Evolutionary conservation across 1,140 invertebrate genomes (phyloP).

Genomic region (Cotesia typhae): DNA sequence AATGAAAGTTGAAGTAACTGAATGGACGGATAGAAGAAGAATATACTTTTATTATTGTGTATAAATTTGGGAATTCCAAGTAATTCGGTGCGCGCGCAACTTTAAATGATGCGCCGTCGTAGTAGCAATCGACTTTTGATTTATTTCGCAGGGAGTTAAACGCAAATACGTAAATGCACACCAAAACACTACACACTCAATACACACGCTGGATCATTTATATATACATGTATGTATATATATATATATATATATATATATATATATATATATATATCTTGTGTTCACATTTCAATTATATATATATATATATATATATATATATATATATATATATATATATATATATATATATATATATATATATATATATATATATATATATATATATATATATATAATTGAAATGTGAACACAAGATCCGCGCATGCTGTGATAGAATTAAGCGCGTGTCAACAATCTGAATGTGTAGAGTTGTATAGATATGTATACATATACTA

Average conservation of each 20-base stretch:
- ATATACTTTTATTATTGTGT: not conserved
- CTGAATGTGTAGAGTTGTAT: slow-evolving; percentile 38
- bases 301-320: not conserved
- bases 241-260: not conserved
- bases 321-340: not conserved
- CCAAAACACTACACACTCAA: no score
- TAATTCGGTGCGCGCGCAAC: no score
- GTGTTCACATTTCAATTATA: no score
- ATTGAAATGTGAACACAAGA: slow-evolving; percentile 32
- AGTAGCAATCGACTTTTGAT: no score
- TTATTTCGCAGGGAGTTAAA: no score
- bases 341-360: not conserved
- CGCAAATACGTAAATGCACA: no score
- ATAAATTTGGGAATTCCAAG: no score
- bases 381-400: not conserved
- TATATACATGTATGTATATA: not conserved
- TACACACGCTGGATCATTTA: no score
- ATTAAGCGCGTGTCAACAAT: slow-evolving; percentile 61
- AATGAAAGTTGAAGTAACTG: not conserved
- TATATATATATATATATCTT: not conserved
- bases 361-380: not conserved
- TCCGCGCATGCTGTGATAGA: slow-evolving; percentile 61
- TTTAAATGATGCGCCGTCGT: no score
- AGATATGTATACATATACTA: not conserved
- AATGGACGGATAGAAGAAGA: not conserved